Percentiles rank a stretch among this genome's conserved stretches.
phyloP scores from a whole-genome alignment of 2,797 vertebrate genomes.

The Macroramphosus scolopax region DNA sequence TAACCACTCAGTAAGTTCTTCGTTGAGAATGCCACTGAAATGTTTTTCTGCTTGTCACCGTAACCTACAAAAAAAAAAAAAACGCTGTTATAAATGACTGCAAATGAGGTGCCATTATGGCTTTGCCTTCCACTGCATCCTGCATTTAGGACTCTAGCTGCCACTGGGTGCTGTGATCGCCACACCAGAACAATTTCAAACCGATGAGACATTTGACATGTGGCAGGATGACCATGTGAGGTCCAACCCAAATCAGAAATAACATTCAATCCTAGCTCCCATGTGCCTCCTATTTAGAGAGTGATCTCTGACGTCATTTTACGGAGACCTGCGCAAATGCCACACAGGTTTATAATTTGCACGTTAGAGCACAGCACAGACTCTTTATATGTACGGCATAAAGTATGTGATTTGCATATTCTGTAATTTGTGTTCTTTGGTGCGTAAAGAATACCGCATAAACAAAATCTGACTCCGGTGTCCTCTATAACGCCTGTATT shows the following conservation, averaged over 20 bases:
- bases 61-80: conserved; percentile 11
- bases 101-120: conserved; percentile 52
- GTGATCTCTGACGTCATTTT: conserved; percentile 70
- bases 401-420: conserved; percentile 56
- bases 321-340: conserved; percentile 60
- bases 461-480: conserved; percentile 46
- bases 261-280: conserved; percentile 32
- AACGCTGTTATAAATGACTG: conserved; percentile 28
- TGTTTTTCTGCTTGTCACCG: conserved; percentile 15
- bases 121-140: conserved; percentile 42
- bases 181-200: conserved; percentile 48
- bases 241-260: conserved; percentile 55
- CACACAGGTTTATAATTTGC: conserved; percentile 62
- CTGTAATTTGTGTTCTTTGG: conserved; percentile 46
- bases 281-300: conserved; percentile 63
- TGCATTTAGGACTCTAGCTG: conserved; percentile 46
- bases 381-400: conserved; percentile 51
- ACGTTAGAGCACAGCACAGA: conserved; percentile 66
- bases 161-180: conserved; percentile 37
- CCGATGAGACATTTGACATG: conserved; percentile 52
- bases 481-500: conserved; percentile 38
- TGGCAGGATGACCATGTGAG: conserved; percentile 43
- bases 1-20: conserved; percentile 7
- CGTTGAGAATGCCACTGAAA: conserved; percentile 3
- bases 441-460: conserved; percentile 27